phyloP scores from a whole-genome alignment of 2,888 invertebrate species.

The Disparrhopalites patrizii region DNA sequence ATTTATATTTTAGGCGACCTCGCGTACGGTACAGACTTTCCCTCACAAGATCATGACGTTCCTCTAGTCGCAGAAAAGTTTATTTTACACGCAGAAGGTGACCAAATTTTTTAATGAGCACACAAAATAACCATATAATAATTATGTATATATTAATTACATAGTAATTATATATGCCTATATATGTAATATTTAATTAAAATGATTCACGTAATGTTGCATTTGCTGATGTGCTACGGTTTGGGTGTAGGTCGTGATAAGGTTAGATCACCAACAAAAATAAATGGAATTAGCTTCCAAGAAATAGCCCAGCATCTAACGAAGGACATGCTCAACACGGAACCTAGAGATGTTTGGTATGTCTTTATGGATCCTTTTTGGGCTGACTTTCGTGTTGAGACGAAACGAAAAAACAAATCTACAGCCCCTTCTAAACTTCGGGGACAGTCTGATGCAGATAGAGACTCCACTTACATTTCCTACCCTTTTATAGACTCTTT shows the following conservation, averaged over 20 bases:
- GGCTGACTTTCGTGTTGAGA: conserved; percentile 81
- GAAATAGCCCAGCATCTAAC: conserved; percentile 37
- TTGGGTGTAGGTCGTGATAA: conserved; percentile 34
- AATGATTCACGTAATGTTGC: background rate
- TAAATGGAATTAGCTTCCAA: conserved; percentile 33
- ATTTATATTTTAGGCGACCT: conserved; percentile 55
- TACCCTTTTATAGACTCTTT: conserved; percentile 75
- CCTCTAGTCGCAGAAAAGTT: conserved; percentile 79
- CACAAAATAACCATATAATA: no score
- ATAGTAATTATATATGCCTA: no score
- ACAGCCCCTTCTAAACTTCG: background rate
- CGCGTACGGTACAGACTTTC: conserved; percentile 66
- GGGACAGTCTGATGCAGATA: background rate
- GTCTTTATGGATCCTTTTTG: conserved; percentile 83
- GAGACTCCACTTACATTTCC: background rate
- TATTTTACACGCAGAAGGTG: conserved; percentile 59
- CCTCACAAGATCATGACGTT: conserved; percentile 64
- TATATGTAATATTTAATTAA: background rate
- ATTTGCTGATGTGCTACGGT: background rate
- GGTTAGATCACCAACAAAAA: conserved; percentile 18
- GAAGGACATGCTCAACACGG: conserved; percentile 66
- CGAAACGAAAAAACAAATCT: conserved; percentile 29
- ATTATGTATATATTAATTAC: no score
- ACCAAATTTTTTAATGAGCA: background rate
- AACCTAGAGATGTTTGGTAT: conserved; percentile 83